Evolutionary conservation across 2,888 invertebrate genomes (phyloP), one percentile per base, ranked within the genome.

Genomic region (Diarsia rubi): DNA sequence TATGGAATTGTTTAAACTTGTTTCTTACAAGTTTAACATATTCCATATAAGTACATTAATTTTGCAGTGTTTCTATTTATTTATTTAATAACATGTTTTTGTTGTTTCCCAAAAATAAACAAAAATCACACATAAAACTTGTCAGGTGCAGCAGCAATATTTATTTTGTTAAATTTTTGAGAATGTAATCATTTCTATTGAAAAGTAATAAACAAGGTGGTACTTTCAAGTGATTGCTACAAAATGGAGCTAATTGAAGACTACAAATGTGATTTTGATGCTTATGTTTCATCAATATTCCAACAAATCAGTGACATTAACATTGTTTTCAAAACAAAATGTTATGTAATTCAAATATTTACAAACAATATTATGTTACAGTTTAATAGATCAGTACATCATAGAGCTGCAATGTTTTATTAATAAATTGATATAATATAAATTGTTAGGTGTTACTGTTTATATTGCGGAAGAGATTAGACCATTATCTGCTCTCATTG

Each of bases 381-480:
- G 69, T 69, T 66, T 54, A 77, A 66, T 42, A 77, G 65, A 49
- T 77, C 65, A 45, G 12, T 45, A 69, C 37, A 57, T 60, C 60
- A 45, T 16, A 37, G 12, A 67, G n/a, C 45, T 37, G 24, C 45
- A 73, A 42, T 63, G 8, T 52, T 54, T 24, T 27, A 49, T 59
- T 24, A 42, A 65, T 65, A 71, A 31, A 65, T 44, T 59, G 42
- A 77, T 82, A 68, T 49, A 67, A 60, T 49, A 75, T 45, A 62
- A 14, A 82, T 49, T 27, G 16, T 49, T 54, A 1, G 31, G 67
- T 52, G 37, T 45, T 42, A 31, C 37, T 12, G 19, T 37, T 49
- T 31, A 52, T 47, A 5, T 65, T 42, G 24, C 42, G 19, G 73
- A 69, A 78, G 65, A 66, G 83, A 83, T 81, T 73, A 67, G 14